Evolutionary conservation across 2,888 invertebrate species (phyloP).

Genomic region (Slavum lentiscoides): DNA sequence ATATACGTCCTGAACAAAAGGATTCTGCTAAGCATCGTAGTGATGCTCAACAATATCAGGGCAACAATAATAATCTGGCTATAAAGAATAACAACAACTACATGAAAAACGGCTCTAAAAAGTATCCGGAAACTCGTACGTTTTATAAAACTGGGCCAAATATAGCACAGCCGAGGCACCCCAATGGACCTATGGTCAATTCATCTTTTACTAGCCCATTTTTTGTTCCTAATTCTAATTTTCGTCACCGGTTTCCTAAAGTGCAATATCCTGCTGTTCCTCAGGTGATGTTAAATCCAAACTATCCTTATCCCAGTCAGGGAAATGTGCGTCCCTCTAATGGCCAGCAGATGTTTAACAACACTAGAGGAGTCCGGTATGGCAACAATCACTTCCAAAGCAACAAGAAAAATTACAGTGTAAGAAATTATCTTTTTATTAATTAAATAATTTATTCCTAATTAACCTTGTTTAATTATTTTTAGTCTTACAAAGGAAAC

Average conservation of each 20-base stretch:
- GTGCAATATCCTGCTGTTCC: conserved; percentile 52
- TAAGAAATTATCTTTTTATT: background rate
- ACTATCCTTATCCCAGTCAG: conserved; percentile 47
- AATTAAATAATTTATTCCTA: background rate
- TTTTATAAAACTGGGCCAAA: conserved; percentile 50
- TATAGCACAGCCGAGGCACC: conserved; percentile 35
- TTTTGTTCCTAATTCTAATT: conserved; percentile 49
- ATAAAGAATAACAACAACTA: conserved; percentile 53
- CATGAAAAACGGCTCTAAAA: conserved; percentile 50
- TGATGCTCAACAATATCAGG: conserved; percentile 36
- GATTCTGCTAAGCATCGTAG: conserved; percentile 36
- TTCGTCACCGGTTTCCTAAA: conserved; percentile 52
- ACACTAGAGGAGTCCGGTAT: conserved; percentile 13
- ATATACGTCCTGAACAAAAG: conserved; percentile 43
- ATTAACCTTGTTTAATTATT: conserved; percentile 2
- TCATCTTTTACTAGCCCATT: conserved; percentile 45
- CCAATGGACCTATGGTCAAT: conserved; percentile 37
- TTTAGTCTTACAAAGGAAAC: conserved; percentile 47
- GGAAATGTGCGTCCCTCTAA: conserved; percentile 44
- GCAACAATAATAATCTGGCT: conserved; percentile 54
- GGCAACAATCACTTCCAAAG: conserved; percentile 38
- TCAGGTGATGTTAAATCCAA: conserved; percentile 52
- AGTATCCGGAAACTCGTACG: conserved; percentile 42
- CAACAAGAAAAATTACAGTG: conserved; percentile 46
- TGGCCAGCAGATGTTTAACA: conserved; percentile 38